Evolutionary conservation across 2,797 vertebrate species (phyloP), one percentile per base, ranked within the genome.

Genomic region (Salarias fasciatus): DNA sequence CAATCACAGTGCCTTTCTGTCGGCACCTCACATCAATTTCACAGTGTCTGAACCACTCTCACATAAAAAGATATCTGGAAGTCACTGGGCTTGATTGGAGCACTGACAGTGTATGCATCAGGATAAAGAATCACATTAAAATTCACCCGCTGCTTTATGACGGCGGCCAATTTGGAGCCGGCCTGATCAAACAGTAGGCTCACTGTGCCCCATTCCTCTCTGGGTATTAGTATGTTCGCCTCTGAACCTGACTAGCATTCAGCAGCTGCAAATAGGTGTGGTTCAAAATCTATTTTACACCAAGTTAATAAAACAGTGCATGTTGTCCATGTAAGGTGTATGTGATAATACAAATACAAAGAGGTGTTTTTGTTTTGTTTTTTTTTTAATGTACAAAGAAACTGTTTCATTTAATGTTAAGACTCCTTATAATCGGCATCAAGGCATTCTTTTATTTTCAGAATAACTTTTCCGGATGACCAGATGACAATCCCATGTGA

Each of bases 111-210:
- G 31, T 12, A 38, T 67, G 57, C 49, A 46, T 46, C 53, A 8
- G 50, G 48, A 59, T 53, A 42, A 31, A 36, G 12, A 57, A 54
- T 31, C 28, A 33, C 57, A 77, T 82, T 76, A 70, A 82, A 86
- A 83, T 71, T 75, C 68, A 75, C 70, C 47, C 70, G 56, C 57
- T 71, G 15, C 48, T 57, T 62, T 68, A 66, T 54, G 63, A 65
- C 31, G 64, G 62, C 40, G 8, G 61, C 70, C 79, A 84, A 81
- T 83, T 69, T 78, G 58, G 56, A 77, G 69, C 54, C 56, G 82
- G 43, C 12, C 64, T 69, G 78, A 82, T 86, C 79, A 87, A 84
- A 79, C 76, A 59, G 61, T 62, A 40, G 63, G 44, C 51, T 8
- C n/a, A 11, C 61, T 53, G 28, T 15, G 33, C 30, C 58, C 58